Conservation (phyloP, 2,113 vertebrate genomes). For the Odontophorus gujanensis region DNA sequence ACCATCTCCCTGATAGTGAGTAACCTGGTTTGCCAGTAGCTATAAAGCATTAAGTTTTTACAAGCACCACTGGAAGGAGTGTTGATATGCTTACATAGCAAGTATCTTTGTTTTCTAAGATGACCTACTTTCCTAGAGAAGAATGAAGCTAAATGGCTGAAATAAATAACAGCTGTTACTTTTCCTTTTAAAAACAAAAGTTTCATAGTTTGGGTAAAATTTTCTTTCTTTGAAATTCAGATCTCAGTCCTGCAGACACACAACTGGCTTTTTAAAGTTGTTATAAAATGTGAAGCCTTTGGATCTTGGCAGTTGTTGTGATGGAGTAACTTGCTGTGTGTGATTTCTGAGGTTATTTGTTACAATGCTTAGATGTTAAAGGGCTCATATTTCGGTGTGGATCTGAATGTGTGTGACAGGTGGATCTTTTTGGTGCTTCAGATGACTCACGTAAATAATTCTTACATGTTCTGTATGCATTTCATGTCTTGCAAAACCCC, state of each 20-base stretch:
- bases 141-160: neutral
- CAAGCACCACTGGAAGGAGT: neutral
- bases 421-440: neutral
- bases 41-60: neutral
- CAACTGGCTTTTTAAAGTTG: neutral
- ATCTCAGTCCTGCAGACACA: neutral
- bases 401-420: neutral
- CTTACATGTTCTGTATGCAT: neutral
- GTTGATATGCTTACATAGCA: neutral
- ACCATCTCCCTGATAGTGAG: neutral
- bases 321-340: neutral
- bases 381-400: too few relatives aligned
- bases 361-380: neutral
- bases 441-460: neutral
- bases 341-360: neutral
- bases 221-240: neutral
- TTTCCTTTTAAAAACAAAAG: neutral
- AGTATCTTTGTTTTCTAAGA: neutral
- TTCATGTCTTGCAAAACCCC: neutral
- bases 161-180: neutral
- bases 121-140: neutral
- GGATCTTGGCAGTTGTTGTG: accelerated
- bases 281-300: neutral
- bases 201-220: neutral
- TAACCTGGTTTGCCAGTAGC: neutral